These are phyloP conservation scores for Sander lucioperca DNA, from an alignment of 2,113 vertebrate species.

Conservation along the genomic window DNA sequence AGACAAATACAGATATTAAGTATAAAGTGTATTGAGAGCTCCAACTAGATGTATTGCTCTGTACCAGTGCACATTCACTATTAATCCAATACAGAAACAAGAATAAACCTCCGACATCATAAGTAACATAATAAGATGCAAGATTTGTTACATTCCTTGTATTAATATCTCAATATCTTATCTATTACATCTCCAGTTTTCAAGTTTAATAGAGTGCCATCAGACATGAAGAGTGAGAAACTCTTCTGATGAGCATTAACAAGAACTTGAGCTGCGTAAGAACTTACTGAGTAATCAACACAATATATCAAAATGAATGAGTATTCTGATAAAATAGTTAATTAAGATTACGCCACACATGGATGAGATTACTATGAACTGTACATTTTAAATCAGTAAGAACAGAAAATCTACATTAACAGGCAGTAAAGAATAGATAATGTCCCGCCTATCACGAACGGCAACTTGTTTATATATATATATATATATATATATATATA, in stretches of 20 bases:
- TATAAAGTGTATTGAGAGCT: not conserved
- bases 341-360: not conserved
- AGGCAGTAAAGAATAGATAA: not conserved
- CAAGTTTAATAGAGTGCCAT: not conserved
- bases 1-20: not conserved
- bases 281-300: not conserved
- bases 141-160: not conserved
- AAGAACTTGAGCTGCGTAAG: not conserved
- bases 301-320: not conserved
- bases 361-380: not conserved
- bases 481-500: no score
- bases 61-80: not conserved
- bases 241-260: not conserved
- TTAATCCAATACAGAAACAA: not conserved
- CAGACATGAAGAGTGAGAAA: not conserved
- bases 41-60: not conserved
- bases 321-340: not conserved
- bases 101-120: not conserved
- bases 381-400: not conserved
- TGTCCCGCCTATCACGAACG: not conserved
- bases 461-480: no score
- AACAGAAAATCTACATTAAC: not conserved
- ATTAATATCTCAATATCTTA: not conserved
- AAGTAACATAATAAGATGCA: not conserved
- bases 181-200: not conserved